phyloP scores from a whole-genome alignment of 53 echinoderm and acorn worm species.

The Henricia sp. region DNA sequence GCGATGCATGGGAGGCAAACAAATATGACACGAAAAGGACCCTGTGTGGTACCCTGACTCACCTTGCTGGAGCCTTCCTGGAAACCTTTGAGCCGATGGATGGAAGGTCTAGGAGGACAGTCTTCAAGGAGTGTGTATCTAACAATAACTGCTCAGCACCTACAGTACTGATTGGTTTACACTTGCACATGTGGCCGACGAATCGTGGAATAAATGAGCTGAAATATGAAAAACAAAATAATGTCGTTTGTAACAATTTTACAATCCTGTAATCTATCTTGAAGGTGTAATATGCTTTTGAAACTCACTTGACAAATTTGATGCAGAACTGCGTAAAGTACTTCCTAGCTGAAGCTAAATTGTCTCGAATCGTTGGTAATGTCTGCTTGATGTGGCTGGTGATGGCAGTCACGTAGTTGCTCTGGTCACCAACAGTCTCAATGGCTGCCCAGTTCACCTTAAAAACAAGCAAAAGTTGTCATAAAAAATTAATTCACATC shows the following conservation, averaged over 20 bases:
- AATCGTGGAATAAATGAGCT: constrained; percentile 98
- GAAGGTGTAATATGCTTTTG: no score
- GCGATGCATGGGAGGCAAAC: no score
- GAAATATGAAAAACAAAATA: no score
- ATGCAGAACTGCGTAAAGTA: constrained; percentile 99
- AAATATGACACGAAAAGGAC: no score
- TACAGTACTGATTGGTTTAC: constrained; percentile 99
- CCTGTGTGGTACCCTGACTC: constrained; percentile 31
- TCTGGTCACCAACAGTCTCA: constrained; percentile 96
- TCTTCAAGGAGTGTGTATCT: constrained; percentile 98
- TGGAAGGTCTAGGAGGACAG: constrained; percentile 93
- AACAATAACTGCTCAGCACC: constrained; percentile 95
- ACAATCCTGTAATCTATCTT: no score
- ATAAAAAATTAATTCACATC: no score
- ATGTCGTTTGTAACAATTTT: no score
- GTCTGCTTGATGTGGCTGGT: constrained; percentile 94
- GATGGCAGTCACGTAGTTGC: constrained; percentile 92
- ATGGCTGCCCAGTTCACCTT: constrained; percentile 95
- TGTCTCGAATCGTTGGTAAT: constrained; percentile 90
- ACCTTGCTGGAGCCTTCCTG: constrained; percentile 99
- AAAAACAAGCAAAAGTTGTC: neutral
- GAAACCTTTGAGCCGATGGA: constrained; percentile 95
- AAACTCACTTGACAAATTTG: constrained; percentile 96
- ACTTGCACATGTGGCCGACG: constrained; percentile 88
- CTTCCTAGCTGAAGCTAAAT: constrained; percentile 94